Base-by-base conservation (phyloP, 2,113 vertebrate genomes). In the Clarias batrachus region DNA sequence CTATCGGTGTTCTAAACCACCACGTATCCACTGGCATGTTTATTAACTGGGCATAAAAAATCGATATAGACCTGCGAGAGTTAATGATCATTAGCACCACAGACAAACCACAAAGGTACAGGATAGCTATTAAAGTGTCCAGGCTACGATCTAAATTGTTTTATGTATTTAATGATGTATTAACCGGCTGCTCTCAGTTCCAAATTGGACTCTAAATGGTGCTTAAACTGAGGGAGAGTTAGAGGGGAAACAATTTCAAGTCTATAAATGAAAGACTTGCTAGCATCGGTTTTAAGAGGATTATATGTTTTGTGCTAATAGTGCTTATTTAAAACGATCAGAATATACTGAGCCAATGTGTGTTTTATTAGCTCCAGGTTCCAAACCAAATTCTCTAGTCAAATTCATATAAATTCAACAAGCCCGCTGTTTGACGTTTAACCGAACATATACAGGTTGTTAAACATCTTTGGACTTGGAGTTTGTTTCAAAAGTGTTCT, bases 81-180 rank as follows among this genome's bases (percentile, higher is more conserved):
- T 37, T 62, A 81, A 81, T 81, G 41, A 25, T 11, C 16, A 56
- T 78, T 56, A 78, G 52, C 52, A 2, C 25, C 13, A 78, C 52
- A 56, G 74, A 17, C 74, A 78, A 56, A 78, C 52, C 74, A 56
- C 74, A 78, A 27, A 62, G 33, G 59, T 41, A 81, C 57, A 81
- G 78, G 41, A 62, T 37, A 37, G 59, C 59, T 37, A 62, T 81
- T 81, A 81, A 81, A 41, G 78, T 62, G 59, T 33, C 78, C 30
- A 25, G 78, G 30, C 30, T 2, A 23, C 30, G 78, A 81, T 21
- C 21, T 62, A 41, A 60, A 62, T 16, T 81, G 57, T 62, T 57
- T 81, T 62, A 81, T 81, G 30, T 81, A 62, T 41, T 81, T 81
- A 81, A 81, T 81, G 57, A 81, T 81, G 78, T 62, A 81, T 60